Conservation (phyloP, 2,888 invertebrate species). For the Trissolcus brochymenae region DNA sequence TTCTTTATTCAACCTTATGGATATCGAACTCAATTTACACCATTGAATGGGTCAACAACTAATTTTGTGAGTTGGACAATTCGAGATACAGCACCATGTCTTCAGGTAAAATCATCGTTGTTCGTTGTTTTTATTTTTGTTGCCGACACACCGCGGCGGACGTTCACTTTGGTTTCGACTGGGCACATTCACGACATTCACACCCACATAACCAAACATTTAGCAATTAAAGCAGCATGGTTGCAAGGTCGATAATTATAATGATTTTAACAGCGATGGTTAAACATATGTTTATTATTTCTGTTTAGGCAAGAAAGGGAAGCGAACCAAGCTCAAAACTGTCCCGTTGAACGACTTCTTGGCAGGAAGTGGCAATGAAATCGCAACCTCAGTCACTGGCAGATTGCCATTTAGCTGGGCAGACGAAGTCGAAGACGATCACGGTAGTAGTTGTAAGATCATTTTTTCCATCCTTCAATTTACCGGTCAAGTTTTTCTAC, state of each 20-base stretch:
- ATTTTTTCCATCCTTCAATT: conserved; percentile 2
- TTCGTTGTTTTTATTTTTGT: not conserved
- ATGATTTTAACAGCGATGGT: not conserved
- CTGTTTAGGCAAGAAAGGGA: conserved; percentile 85
- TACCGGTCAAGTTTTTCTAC: not conserved
- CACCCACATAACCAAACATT: conserved; percentile 70
- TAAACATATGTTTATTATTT: conserved; percentile 57
- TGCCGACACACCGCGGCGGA: not conserved
- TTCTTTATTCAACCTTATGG: conserved; percentile 39
- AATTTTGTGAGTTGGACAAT: conserved; percentile 62
- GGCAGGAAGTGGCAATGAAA: conserved; percentile 79
- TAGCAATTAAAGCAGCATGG: conserved; percentile 65
- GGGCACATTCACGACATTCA: conserved; percentile 31
- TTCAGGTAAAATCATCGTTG: conserved; percentile 64
- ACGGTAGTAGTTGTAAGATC: conserved; percentile 79
- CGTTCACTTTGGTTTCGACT: not conserved
- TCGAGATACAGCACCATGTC: conserved; percentile 67
- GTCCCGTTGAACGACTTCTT: conserved; percentile 89
- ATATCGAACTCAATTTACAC: conserved; percentile 33
- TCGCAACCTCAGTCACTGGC: conserved; percentile 64
- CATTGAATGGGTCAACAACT: conserved; percentile 55
- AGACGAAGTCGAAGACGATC: conserved; percentile 88
- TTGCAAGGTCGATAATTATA: conserved; percentile 62
- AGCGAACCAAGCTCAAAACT: conserved; percentile 87
- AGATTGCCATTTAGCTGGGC: conserved; percentile 80